Base-by-base conservation (phyloP, 2,113 vertebrate species). In the Globicephala melas region DNA sequence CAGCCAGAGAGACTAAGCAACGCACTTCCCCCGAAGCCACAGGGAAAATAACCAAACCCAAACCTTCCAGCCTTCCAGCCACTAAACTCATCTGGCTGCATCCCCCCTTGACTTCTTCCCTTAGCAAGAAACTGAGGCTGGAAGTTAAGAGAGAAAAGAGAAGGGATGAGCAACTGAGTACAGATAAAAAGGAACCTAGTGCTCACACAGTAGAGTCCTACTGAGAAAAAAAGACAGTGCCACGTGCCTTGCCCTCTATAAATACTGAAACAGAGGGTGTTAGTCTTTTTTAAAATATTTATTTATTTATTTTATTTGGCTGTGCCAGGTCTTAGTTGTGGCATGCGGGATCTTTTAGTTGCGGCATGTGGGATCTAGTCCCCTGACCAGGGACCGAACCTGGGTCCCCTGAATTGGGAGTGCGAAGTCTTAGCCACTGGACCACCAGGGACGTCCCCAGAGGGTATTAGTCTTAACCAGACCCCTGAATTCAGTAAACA, bases 161-260 rank as follows among this genome's bases (percentile, higher is more conserved):
- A 83, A 55, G 38, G n/a, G 26, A 92, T 14, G 6, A 60, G 9
- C 38, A 25, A 44, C 10, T 38, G 53, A 86, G 44, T 36, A 76
- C 53, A 58, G 53, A 21, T 23, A 18, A 26, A 53, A 91, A 71
- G 41, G 21, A 76, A 74, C 15, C 36, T 60, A 63, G 28, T 25
- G 15, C 25, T 84, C 50, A 36, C 13, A 15, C 0, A 0, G 23
- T 53, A 14, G 31, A 55, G 73, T 77, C 50, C 68, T 79, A 21
- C 3, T 68, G 68, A 85, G 38, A 47, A 63, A 38, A 88, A 65
- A 85, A 60, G 26, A n/a, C 20, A 55, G 36, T 8, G 8, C 60
- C n/a, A 47, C 0, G 0, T 28, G 67, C 25, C 21, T 38, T 20
- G n/a, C 13, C 21, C 7, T 82, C 53, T 14, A 6, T 14, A 36